Evolutionary conservation across 2,888 invertebrate species (phyloP).

Genomic region (Linhomoeus sp.): DNA sequence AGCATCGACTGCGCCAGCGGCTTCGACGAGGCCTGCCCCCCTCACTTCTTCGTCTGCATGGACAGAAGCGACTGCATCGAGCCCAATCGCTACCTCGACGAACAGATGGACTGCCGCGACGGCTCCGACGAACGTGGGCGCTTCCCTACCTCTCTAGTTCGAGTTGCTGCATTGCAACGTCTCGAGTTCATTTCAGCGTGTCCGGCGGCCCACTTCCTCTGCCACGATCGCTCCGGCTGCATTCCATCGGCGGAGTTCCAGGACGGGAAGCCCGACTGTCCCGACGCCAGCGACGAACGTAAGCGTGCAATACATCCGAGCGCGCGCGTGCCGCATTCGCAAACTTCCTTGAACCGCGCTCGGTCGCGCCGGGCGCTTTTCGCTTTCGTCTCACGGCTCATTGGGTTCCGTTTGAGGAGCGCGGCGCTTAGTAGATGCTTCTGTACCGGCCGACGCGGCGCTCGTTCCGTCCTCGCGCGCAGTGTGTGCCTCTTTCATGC

Average conservation of each 20-base stretch:
- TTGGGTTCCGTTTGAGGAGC: too few species aligned
- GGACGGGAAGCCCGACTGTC: constrained; percentile 5
- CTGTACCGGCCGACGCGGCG: too few species aligned
- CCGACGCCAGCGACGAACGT: constrained; percentile 7
- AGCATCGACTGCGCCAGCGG: constrained; percentile 21
- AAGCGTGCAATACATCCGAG: too few species aligned
- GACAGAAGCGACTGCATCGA: constrained; percentile 16
- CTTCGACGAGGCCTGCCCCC: constrained; percentile 18
- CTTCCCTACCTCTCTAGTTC: too few species aligned
- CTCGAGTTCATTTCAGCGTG: constrained; percentile 14
- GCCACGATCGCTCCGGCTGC: constrained; percentile 16
- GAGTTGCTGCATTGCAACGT: too few species aligned
- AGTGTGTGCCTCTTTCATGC: too few species aligned
- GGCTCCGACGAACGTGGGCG: constrained; percentile 7
- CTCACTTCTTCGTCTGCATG: constrained; percentile 18
- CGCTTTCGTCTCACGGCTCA: too few species aligned
- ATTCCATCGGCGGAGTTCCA: constrained; percentile 2
- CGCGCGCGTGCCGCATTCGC: too few species aligned
- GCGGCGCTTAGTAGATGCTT: too few species aligned
- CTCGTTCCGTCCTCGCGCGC: too few species aligned
- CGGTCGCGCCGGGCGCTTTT: too few species aligned
- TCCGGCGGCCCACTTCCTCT: constrained; percentile 16
- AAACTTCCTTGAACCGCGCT: too few species aligned
- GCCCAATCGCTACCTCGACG: constrained; percentile 15
- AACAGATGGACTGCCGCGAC: constrained; percentile 10